Percentiles rank a stretch among this genome's conserved stretches.
These are phyloP conservation scores for Halotydeus destructor DNA, from an alignment of 1,140 invertebrate genomes.

Conservation along the genomic window DNA sequence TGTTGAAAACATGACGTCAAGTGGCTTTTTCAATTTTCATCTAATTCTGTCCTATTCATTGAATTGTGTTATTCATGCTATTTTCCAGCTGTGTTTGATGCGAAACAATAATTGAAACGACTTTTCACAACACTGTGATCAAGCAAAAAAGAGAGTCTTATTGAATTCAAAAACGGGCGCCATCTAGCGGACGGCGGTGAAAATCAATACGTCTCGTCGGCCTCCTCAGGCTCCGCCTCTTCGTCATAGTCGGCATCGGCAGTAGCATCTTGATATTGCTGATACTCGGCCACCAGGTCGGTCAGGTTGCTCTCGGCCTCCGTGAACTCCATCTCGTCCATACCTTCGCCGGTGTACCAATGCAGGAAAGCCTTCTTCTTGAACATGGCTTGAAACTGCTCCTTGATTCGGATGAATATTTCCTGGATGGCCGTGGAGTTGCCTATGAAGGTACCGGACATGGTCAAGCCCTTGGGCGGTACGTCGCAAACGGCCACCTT, in stretches of 20 bases:
- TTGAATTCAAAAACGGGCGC: too few relatives aligned
- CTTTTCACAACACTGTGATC: too few relatives aligned
- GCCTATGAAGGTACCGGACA: slow-evolving; percentile 25
- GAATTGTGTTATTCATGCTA: too few relatives aligned
- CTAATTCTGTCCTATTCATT: too few relatives aligned
- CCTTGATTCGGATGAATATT: slow-evolving; percentile 23
- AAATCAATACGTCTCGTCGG: too few relatives aligned
- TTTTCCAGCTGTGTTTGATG: too few relatives aligned
- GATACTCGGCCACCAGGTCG: slow-evolving; percentile 48
- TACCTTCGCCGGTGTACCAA: slow-evolving; percentile 41
- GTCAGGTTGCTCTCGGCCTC: slow-evolving; percentile 38
- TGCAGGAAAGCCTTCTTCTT: slow-evolving; percentile 17
- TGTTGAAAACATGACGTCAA: too few relatives aligned
- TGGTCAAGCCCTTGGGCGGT: slow-evolving; percentile 32
- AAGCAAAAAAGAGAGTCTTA: too few relatives aligned
- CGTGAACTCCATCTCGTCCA: slow-evolving; percentile 56
- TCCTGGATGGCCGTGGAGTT: slow-evolving; percentile 27
- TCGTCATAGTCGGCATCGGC: slow-evolving; percentile 26
- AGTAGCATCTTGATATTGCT: slow-evolving; percentile 56
- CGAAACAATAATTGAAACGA: too few relatives aligned
- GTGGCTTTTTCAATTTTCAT: too few relatives aligned
- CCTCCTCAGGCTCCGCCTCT: too few relatives aligned
- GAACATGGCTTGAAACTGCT: slow-evolving; percentile 22
- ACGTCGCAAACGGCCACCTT: slow-evolving; percentile 26
- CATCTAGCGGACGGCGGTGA: too few relatives aligned